Evolutionary conservation across 2,797 vertebrate genomes (phyloP).

Genomic region (Poecile montanus): DNA sequence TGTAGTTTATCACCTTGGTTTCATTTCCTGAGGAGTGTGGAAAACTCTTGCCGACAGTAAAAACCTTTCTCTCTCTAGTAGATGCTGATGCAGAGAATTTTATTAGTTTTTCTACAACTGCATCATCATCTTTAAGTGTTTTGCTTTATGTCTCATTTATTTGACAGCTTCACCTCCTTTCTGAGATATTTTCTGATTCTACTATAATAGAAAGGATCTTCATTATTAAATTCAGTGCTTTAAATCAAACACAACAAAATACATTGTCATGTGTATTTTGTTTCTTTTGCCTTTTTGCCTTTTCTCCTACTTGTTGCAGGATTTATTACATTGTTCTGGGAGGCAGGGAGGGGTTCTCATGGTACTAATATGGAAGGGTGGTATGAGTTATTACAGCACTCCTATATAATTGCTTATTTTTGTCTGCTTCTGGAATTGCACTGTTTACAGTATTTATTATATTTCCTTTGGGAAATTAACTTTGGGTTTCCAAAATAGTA

Average conservation of each 20-base stretch:
- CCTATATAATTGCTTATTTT: not conserved
- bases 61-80: not conserved
- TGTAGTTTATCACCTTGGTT: not conserved
- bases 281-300: not conserved
- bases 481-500: not conserved
- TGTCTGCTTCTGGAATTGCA: not conserved
- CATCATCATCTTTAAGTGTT: not conserved
- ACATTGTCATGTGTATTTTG: not conserved
- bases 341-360: not conserved
- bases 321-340: not conserved
- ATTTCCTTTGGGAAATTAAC: not conserved
- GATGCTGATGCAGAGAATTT: not conserved
- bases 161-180: not conserved
- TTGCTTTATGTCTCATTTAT: not conserved
- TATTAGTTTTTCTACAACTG: not conserved
- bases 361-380: not conserved
- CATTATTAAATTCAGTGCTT: not conserved
- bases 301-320: not conserved
- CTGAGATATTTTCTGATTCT: not conserved
- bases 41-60: not conserved
- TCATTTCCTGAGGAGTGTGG: not conserved
- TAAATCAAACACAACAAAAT: not conserved
- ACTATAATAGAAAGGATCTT: not conserved
- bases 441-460: not conserved
- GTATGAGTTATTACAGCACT: not conserved